These are phyloP conservation scores for Paguma larvata DNA, from an alignment of 2,797 vertebrate genomes.

Conservation along the genomic window DNA sequence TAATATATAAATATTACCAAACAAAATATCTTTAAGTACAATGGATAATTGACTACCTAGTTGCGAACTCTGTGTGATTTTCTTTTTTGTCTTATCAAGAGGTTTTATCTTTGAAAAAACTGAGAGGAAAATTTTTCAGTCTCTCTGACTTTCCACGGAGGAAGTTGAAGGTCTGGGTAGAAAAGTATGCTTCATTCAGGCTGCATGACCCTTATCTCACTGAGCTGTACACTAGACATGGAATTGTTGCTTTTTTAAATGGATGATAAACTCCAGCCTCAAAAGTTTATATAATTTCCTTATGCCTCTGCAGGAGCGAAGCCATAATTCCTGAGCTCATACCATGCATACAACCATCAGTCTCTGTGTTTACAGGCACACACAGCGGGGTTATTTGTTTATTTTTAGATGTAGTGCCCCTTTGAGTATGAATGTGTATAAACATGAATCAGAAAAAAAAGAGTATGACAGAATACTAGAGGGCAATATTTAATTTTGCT, in stretches of 20 bases:
- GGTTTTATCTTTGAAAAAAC: background rate
- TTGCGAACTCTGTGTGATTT: background rate
- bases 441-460: slow-evolving; percentile 67
- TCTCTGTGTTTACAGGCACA: slow-evolving; percentile 54
- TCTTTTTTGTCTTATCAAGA: background rate
- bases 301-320: background rate
- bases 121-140: background rate
- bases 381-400: slow-evolving; percentile 57
- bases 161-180: background rate
- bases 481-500: slow-evolving; percentile 77
- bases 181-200: background rate
- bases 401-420: slow-evolving; percentile 62
- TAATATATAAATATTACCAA: background rate
- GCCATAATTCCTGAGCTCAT: slow-evolving; percentile 51
- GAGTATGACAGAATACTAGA: slow-evolving; percentile 56
- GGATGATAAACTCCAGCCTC: background rate
- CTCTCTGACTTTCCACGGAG: background rate
- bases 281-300: slow-evolving; percentile 54
- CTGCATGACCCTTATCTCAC: background rate
- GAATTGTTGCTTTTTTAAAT: slow-evolving; percentile 33
- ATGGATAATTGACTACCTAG: background rate
- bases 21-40: background rate
- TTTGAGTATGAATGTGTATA: slow-evolving; percentile 59
- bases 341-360: slow-evolving; percentile 4
- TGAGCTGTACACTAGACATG: background rate